A percentile compares a stretch with the other conserved stretches of the same genome.
phyloP scores from a whole-genome alignment of 2,888 invertebrate species.

The Amblyjoppa proteus region DNA sequence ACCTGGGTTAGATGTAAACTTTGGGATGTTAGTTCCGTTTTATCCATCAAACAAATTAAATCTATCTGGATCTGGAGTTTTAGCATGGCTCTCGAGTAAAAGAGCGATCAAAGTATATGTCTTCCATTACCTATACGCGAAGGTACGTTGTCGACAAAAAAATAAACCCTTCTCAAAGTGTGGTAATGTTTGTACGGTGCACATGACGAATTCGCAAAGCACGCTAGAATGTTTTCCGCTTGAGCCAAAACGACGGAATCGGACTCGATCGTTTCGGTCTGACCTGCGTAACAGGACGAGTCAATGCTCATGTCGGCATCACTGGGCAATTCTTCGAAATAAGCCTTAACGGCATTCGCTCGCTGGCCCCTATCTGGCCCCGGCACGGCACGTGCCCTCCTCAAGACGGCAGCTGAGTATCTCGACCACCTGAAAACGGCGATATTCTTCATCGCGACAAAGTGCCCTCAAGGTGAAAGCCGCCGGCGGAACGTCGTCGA shows the following conservation, averaged over 20 bases:
- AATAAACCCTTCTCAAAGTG: too few species aligned
- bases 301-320: neutral
- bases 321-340: neutral
- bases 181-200: too few species aligned
- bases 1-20: too few species aligned
- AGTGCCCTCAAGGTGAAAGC: conserved; percentile 25
- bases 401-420: conserved; percentile 39
- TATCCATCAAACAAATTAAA: too few species aligned
- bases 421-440: conserved; percentile 42
- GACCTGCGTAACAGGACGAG: neutral
- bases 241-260: neutral
- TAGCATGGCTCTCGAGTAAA: too few species aligned
- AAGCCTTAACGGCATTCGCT: neutral
- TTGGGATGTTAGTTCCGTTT: too few species aligned
- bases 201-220: too few species aligned
- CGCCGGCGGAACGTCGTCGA: neutral
- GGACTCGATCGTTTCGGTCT: neutral
- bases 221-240: too few species aligned
- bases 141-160: too few species aligned
- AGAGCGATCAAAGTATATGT: too few species aligned
- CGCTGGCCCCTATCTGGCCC: neutral
- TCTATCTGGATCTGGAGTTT: too few species aligned
- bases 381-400: conserved; percentile 27
- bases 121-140: too few species aligned
- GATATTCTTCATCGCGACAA: conserved; percentile 26